Conservation (phyloP, 1,140 invertebrate genomes). For the Dreissena polymorpha region DNA sequence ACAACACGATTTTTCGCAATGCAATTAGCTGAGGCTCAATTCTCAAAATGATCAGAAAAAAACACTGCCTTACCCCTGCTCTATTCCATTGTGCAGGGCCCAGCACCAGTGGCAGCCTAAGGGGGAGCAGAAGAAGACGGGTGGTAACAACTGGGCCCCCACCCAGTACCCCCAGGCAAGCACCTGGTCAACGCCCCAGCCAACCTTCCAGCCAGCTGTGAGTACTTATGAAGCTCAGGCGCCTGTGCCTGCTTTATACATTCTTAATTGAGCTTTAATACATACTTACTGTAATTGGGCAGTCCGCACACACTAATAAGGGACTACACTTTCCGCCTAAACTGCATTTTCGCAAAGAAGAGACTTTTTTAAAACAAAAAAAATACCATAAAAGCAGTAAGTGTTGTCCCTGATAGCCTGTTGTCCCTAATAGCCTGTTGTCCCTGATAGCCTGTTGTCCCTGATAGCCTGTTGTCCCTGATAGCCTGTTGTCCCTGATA, state of each 20-base stretch:
- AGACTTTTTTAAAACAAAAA: too few relatives aligned
- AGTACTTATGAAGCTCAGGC: not conserved
- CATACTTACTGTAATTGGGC: not conserved
- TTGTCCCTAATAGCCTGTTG: not conserved
- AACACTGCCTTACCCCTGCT: too few relatives aligned
- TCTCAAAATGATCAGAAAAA: too few relatives aligned
- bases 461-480: too few relatives aligned
- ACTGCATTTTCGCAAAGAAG: too few relatives aligned
- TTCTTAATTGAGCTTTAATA: not conserved
- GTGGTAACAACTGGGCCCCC: slow-evolving; percentile 70
- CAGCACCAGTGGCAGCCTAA: slow-evolving; percentile 78
- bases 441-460: not conserved
- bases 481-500: too few relatives aligned
- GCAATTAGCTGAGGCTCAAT: too few relatives aligned
- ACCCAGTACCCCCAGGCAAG: slow-evolving; percentile 57
- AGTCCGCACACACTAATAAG: not conserved
- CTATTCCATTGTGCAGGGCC: slow-evolving; percentile 53
- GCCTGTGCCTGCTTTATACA: too few relatives aligned
- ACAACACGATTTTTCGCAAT: too few relatives aligned
- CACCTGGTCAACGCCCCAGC: slow-evolving; percentile 48
- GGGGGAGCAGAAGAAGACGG: slow-evolving; percentile 75
- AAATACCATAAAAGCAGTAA: not conserved
- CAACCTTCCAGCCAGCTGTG: slow-evolving; percentile 56
- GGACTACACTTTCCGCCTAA: too few relatives aligned
- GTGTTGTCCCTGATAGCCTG: not conserved